These are phyloP conservation scores for Pelodytes ibericus DNA, from an alignment of 2,797 vertebrate species.

Conservation along the genomic window DNA sequence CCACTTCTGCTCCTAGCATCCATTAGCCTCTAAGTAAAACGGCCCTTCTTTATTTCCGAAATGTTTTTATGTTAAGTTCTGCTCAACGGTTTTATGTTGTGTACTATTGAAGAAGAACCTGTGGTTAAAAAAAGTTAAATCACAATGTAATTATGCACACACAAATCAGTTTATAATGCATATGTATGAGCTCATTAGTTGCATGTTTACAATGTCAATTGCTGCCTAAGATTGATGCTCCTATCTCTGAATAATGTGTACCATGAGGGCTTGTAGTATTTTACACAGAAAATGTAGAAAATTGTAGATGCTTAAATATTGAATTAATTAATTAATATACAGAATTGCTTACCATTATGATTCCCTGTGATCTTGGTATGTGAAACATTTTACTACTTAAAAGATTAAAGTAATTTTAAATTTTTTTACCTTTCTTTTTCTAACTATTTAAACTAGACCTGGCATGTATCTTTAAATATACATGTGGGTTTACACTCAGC, in stretches of 20 bases:
- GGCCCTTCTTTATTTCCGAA: not conserved
- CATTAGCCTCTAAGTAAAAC: too few species aligned
- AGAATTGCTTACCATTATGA: not conserved
- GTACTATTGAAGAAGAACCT: not conserved
- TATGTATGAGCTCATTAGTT: constrained; percentile 50
- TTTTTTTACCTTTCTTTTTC: too few species aligned
- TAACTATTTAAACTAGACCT: too few species aligned
- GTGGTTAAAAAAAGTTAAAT: constrained; percentile 34
- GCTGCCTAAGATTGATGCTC: constrained; percentile 40
- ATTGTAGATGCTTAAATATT: not conserved
- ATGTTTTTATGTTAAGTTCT: constrained; percentile 1
- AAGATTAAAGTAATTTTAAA: too few species aligned
- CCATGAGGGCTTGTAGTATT: constrained; percentile 8
- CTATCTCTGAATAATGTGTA: constrained; percentile 29
- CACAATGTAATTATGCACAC: constrained; percentile 43
- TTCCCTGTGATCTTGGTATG: too few species aligned
- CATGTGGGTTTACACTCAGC: too few species aligned
- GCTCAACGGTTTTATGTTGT: not conserved
- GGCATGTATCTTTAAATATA: too few species aligned
- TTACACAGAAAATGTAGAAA: not conserved
- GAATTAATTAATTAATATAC: not conserved
- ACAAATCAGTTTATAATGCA: constrained; percentile 47
- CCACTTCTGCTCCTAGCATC: too few species aligned
- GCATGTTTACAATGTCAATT: constrained; percentile 51
- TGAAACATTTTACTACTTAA: too few species aligned